phyloP scores from a whole-genome alignment of 1,140 invertebrate genomes.

The Teleopsis dalmanni region DNA sequence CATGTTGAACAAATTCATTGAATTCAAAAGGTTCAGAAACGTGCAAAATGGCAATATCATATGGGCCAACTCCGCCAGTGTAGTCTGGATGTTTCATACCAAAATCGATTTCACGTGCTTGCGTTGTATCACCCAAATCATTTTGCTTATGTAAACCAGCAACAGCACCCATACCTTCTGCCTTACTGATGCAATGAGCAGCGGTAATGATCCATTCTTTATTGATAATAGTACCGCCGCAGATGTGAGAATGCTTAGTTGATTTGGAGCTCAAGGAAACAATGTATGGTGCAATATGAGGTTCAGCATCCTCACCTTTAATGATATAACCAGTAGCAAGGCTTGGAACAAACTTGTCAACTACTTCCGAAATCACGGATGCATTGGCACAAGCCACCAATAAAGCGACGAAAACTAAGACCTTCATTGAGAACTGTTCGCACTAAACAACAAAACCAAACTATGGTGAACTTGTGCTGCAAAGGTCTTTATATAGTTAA shows the following conservation, averaged over 20 bases:
- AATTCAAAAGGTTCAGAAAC: constrained; percentile 50
- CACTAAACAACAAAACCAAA: too few species aligned
- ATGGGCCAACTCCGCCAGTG: constrained; percentile 48
- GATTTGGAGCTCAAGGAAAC: constrained; percentile 25
- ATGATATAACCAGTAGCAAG: constrained; percentile 35
- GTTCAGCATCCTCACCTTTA: constrained; percentile 34
- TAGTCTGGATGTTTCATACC: constrained; percentile 47
- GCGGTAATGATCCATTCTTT: constrained; percentile 36
- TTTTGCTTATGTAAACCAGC: constrained; percentile 31
- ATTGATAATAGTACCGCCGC: constrained; percentile 31
- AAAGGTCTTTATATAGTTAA: too few species aligned
- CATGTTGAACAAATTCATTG: constrained; percentile 47
- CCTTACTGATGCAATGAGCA: constrained; percentile 28
- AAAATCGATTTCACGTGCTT: constrained; percentile 45
- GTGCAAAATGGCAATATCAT: constrained; percentile 58
- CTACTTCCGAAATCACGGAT: constrained; percentile 14
- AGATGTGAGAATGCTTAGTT: constrained; percentile 31
- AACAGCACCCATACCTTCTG: constrained; percentile 25
- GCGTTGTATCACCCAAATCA: constrained; percentile 36
- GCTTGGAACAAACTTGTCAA: constrained; percentile 27
- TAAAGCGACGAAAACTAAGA: constrained; percentile 22
- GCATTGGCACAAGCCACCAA: constrained; percentile 23
- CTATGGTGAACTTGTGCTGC: too few species aligned
- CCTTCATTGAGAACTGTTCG: too few species aligned
- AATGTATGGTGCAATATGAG: constrained; percentile 38